A percentile compares a stretch with the other conserved stretches of the same genome.
phyloP scores from a whole-genome alignment of 1,140 invertebrate genomes.

The Mycetomoellerius zeteki region DNA sequence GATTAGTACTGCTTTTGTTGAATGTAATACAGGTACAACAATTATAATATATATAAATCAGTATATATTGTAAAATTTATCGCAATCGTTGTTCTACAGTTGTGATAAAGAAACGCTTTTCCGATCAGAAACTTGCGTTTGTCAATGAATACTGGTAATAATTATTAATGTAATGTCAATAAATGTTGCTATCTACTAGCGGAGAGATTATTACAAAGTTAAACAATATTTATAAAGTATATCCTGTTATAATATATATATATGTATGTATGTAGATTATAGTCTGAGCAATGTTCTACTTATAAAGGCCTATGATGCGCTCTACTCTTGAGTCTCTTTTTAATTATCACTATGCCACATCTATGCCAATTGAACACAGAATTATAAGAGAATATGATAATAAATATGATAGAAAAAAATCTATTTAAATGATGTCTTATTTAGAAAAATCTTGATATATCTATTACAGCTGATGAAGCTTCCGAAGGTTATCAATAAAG shows the following conservation, averaged over 20 bases:
- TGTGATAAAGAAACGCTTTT: conserved; percentile 74
- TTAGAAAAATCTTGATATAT: neutral
- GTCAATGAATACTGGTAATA: conserved; percentile 72
- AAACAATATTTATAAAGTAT: conserved; percentile 83
- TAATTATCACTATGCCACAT: conserved; percentile 40
- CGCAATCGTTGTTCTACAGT: conserved; percentile 37
- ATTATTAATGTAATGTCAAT: conserved; percentile 79
- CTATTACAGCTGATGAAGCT: neutral
- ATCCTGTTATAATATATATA: conserved; percentile 76
- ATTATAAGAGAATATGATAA: conserved; percentile 5
- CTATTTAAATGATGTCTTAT: neutral
- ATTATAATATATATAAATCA: conserved; percentile 23
- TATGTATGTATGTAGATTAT: conserved; percentile 81
- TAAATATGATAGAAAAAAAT: conserved; percentile 14
- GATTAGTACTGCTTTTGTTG: conserved; percentile 53
- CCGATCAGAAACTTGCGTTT: conserved; percentile 79
- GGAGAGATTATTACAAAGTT: conserved; percentile 82
- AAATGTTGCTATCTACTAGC: conserved; percentile 78
- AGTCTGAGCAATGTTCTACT: conserved; percentile 81
- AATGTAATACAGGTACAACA: conserved; percentile 58
- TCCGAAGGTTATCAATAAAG: conserved; percentile 48
- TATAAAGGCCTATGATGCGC: conserved; percentile 82
- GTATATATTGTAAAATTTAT: conserved; percentile 64
- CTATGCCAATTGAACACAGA: neutral
- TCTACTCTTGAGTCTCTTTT: conserved; percentile 55